Conservation (phyloP, 2,888 invertebrate species). For the Bellardia bayeri region DNA sequence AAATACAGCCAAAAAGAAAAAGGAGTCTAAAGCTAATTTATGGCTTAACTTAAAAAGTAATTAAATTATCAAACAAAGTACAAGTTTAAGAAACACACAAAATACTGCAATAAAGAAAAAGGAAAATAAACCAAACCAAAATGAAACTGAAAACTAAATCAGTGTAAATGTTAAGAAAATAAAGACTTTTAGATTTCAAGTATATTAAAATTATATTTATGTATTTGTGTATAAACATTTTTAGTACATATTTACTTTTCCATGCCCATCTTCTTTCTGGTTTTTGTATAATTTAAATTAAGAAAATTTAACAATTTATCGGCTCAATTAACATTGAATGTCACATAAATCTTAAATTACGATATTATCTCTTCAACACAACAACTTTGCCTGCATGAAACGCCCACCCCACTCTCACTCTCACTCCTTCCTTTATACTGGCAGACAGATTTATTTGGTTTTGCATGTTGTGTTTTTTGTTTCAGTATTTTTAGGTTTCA, state of each 20-base stretch:
- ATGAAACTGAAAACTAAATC: slow-evolving; percentile 46
- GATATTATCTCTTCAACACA: slow-evolving; percentile 45
- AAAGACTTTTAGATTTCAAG: slow-evolving; percentile 28
- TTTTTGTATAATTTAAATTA: background rate
- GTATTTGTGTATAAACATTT: background rate
- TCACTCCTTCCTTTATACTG: background rate
- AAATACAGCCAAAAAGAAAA: background rate
- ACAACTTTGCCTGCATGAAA: background rate
- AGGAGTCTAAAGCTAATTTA: slow-evolving; percentile 63
- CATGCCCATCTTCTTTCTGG: background rate
- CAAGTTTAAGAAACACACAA: background rate
- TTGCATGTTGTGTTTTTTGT: background rate
- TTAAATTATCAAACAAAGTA: slow-evolving; percentile 68
- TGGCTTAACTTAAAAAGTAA: slow-evolving; percentile 74
- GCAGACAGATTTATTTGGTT: slow-evolving; percentile 54
- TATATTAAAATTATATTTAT: slow-evolving; percentile 43
- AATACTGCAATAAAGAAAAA: background rate
- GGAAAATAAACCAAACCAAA: background rate
- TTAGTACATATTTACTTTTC: background rate
- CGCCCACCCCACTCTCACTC: background rate
- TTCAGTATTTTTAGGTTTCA: background rate
- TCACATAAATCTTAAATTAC: slow-evolving; percentile 72
- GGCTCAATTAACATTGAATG: slow-evolving; percentile 74
- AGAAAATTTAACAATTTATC: slow-evolving; percentile 71
- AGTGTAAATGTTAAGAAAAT: slow-evolving; percentile 7